Conservation (phyloP, 2,888 invertebrate genomes). For the Lasioglossum lativentre region DNA sequence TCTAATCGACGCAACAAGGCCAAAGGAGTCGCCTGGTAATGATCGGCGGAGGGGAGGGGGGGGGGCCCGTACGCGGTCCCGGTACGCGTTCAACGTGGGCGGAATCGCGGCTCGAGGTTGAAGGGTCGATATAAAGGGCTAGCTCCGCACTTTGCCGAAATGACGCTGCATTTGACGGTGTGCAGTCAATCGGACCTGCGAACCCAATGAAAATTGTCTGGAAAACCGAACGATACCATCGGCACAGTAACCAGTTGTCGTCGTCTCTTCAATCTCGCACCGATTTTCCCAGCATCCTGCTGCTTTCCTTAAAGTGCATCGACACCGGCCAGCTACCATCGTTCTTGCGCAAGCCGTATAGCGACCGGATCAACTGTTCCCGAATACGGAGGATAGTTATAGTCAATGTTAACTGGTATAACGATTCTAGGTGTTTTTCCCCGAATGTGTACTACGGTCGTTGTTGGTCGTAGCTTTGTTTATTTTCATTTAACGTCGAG, state of each 20-base stretch:
- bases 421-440: neutral
- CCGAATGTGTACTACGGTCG: neutral
- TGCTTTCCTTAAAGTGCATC: slow-evolving; percentile 22
- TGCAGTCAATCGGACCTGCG: slow-evolving; percentile 34
- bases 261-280: neutral
- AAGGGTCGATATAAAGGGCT: slow-evolving; percentile 68
- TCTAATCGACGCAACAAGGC: neutral
- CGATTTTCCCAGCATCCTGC: neutral
- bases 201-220: neutral
- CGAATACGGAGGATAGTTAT: neutral
- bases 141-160: slow-evolving; percentile 55
- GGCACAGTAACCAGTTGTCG: neutral
- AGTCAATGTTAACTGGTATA: neutral
- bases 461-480: neutral
- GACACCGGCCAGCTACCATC: slow-evolving; percentile 11
- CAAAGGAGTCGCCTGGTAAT: slow-evolving; percentile 23
- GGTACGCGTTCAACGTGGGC: slow-evolving; percentile 47
- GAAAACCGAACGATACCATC: neutral
- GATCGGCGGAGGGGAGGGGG: slow-evolving; percentile 6
- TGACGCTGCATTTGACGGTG: slow-evolving; percentile 37
- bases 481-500: neutral
- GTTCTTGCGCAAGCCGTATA: neutral
- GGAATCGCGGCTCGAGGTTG: slow-evolving; percentile 62
- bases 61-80: slow-evolving; percentile 34
- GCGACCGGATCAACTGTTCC: neutral